Conservation (phyloP, 2,797 vertebrate species). For the Lithobates pipiens region DNA sequence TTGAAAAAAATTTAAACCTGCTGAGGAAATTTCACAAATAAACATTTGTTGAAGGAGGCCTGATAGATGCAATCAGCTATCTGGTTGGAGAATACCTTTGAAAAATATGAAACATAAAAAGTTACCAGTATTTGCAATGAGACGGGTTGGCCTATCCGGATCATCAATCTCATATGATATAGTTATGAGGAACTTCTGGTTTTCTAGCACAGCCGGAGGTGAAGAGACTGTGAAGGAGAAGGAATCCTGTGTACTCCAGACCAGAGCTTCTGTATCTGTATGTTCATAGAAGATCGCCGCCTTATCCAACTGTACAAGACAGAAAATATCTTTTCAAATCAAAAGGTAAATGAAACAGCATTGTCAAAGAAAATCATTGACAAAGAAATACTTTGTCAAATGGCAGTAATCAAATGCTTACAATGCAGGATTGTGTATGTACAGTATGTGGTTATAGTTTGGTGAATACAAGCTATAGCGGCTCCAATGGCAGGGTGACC, state of each 20-base stretch:
- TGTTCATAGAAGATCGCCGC: conserved; percentile 83
- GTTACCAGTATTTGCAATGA: conserved; percentile 88
- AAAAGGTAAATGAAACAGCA: no score
- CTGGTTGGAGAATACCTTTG: not conserved
- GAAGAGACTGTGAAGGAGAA: conserved; percentile 84
- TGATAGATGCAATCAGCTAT: not conserved
- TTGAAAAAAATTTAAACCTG: not conserved
- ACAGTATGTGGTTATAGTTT: not conserved
- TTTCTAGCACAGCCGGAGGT: conserved; percentile 80
- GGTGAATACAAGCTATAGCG: no score
- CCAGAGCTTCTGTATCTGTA: conserved; percentile 71
- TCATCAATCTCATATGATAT: conserved; percentile 87
- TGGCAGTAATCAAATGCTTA: no score
- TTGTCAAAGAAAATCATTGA: no score
- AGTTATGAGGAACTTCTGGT: conserved; percentile 81
- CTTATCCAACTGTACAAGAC: conserved; percentile 79
- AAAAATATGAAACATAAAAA: not conserved
- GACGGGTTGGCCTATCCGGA: conserved; percentile 75
- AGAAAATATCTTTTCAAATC: conserved; percentile 39
- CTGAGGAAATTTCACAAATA: not conserved
- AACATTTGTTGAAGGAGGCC: no score
- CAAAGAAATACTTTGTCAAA: no score
- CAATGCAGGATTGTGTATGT: not conserved
- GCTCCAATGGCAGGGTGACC: no score
- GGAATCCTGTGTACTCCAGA: conserved; percentile 84